phyloP scores from a whole-genome alignment of 2,113 vertebrate genomes.

The Vanacampus margaritifer region DNA sequence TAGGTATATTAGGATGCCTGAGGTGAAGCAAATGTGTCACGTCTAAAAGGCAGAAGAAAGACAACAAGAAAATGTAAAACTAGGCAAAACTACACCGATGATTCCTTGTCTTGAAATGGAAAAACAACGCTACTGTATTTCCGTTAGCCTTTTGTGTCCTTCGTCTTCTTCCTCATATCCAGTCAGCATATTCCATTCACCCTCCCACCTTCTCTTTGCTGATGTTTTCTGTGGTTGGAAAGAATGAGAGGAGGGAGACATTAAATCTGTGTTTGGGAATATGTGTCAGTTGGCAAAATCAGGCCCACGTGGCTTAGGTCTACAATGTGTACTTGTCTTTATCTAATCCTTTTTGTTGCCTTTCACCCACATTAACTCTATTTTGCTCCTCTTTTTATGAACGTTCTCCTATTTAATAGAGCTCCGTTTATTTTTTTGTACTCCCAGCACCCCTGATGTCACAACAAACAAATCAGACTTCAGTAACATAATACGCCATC shows the following conservation, averaged over 20 bases:
- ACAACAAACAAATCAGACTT: constrained; percentile 51
- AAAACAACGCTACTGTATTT: constrained; percentile 57
- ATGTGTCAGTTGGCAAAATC: constrained; percentile 66
- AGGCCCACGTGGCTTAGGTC: constrained; percentile 31
- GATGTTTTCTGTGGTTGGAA: constrained; percentile 52
- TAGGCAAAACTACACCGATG: constrained; percentile 14
- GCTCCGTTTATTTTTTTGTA: constrained; percentile 34
- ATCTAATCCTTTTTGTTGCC: neutral
- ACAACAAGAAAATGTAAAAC: neutral
- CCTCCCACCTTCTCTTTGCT: constrained; percentile 17
- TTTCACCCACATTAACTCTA: constrained; percentile 14
- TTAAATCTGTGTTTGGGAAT: constrained; percentile 43
- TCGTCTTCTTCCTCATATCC: constrained; percentile 40
- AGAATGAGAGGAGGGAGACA: constrained; percentile 33
- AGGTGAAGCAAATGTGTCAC: neutral
- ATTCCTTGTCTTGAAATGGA: constrained; percentile 53
- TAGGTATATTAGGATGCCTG: too few relatives aligned
- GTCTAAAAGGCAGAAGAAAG: neutral
- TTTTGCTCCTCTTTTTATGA: constrained; percentile 39
- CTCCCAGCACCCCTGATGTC: constrained; percentile 20
- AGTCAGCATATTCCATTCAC: constrained; percentile 64
- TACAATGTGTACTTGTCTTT: constrained; percentile 28
- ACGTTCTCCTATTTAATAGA: constrained; percentile 47
- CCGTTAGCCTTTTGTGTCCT: constrained; percentile 28
- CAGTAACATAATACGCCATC: constrained; percentile 28